These are phyloP conservation scores for Parus major DNA, from an alignment of 2,113 vertebrate species.

Conservation along the genomic window DNA sequence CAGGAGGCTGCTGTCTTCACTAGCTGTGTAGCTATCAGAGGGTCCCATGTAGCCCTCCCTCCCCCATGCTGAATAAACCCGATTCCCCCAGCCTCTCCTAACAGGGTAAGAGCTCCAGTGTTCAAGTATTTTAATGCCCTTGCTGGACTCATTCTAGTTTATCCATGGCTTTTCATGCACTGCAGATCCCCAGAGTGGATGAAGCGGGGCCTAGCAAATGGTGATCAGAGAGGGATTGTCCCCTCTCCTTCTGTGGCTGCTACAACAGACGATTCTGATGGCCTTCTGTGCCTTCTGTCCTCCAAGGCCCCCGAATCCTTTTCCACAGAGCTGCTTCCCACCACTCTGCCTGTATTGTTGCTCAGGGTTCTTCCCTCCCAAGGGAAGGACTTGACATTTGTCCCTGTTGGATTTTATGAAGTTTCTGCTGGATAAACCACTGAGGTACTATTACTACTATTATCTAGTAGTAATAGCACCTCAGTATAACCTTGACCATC, in stretches of 20 bases:
- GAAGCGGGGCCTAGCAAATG: background rate
- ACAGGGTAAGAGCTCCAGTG: background rate
- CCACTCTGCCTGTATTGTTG: background rate
- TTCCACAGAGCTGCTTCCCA: background rate
- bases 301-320: background rate
- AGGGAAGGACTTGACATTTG: background rate
- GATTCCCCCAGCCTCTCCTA: background rate
- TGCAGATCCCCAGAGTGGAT: background rate
- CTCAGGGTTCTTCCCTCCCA: background rate
- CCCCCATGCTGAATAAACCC: background rate
- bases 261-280: background rate
- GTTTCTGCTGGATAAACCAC: background rate
- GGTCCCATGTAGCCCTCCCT: background rate
- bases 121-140: background rate
- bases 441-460: background rate
- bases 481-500: background rate
- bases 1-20: background rate
- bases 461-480: no score
- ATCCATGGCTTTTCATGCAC: background rate
- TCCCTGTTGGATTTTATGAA: background rate
- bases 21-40: background rate
- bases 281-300: background rate
- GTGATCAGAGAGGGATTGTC: background rate
- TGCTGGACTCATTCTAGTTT: background rate
- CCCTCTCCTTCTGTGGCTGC: background rate